phyloP scores from a whole-genome alignment of 2,797 vertebrate species.

The Poeciliopsis paucimaculata region DNA sequence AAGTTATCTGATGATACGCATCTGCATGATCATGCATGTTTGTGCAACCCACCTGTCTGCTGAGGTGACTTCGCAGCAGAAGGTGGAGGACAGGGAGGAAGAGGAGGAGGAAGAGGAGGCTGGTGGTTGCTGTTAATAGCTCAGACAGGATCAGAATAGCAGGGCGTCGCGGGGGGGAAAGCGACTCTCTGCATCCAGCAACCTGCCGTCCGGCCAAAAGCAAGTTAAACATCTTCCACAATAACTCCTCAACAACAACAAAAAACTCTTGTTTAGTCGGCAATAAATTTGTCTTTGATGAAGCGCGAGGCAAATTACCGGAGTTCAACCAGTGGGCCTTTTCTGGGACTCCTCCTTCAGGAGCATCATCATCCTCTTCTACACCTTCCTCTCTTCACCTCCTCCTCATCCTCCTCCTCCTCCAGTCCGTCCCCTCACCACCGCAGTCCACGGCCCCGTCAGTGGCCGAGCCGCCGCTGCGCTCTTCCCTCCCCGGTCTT shows the following conservation, averaged over 20 bases:
- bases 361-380: slow-evolving; percentile 28
- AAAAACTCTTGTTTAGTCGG: background rate
- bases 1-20: background rate
- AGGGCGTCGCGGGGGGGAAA: slow-evolving; percentile 62
- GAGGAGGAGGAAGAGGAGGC: slow-evolving; percentile 32
- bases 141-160: slow-evolving; percentile 76
- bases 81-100: slow-evolving; percentile 61
- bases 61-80: slow-evolving; percentile 33
- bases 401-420: background rate
- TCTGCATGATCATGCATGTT: background rate
- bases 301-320: slow-evolving; percentile 23
- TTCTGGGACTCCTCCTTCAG: slow-evolving; percentile 60
- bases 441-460: slow-evolving; percentile 76
- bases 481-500: slow-evolving; percentile 40
- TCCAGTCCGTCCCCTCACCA: slow-evolving; percentile 64
- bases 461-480: slow-evolving; percentile 61
- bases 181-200: slow-evolving; percentile 40
- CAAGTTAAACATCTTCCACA: background rate
- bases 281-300: slow-evolving; percentile 47
- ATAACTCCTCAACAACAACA: background rate
- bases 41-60: background rate
- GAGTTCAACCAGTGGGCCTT: slow-evolving; percentile 55
- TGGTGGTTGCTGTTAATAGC: slow-evolving; percentile 80
- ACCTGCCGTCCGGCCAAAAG: slow-evolving; percentile 18
- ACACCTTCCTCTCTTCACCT: slow-evolving; percentile 11